Evolutionary conservation across 2,888 invertebrate genomes (phyloP), one percentile per base, ranked within the genome.

Genomic region (Microctonus hyperodae): DNA sequence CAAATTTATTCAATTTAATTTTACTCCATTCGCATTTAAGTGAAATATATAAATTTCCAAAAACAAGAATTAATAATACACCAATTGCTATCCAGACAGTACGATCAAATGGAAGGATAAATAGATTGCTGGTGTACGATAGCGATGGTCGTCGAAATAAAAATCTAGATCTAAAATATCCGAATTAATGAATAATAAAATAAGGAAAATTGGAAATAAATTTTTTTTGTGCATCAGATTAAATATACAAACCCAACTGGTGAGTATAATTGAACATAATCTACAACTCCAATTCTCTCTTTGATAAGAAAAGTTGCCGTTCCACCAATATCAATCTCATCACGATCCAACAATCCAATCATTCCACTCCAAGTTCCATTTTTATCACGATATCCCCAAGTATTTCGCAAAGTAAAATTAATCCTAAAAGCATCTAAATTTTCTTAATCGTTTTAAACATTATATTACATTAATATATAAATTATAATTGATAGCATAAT

Each of bases 111-210:
- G 92, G 91, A 28, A 92, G 81, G 1, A 88, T 81, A 77, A 90
- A 92, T 53, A 92, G 88, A 77, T 92, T 92, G 72, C 88, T 89
- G 48, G 92, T 89, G 70, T 90, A 90, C 0, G 92, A 90, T 5
- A 92, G 79, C 76, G 91, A 89, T 1, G 92, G 92, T 78, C 90
- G 89, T 59, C 89, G 88, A 78, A 92, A 92, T 22, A 92, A 87
- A 78, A 92, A 91, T 74, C 89, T 89, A 0, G 90, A 70, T 4
- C 81, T 71, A 48, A 51, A 37, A 55, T 62, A 65, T 64, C 23
- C 25, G 28, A 22, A 22, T 53, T 23, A 31, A 35, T 25, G 22
- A n/a, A 11, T 13, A n/a, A 23, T 25, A 11, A 25, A 40, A 37
- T 11, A 40, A 23, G 11, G n/a, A 25, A 0, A 28, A 9, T 25